Base-by-base conservation (phyloP, 30 jellyfish, hydroid and myxozoan genomes). In the Cassiopea xamachana region DNA sequence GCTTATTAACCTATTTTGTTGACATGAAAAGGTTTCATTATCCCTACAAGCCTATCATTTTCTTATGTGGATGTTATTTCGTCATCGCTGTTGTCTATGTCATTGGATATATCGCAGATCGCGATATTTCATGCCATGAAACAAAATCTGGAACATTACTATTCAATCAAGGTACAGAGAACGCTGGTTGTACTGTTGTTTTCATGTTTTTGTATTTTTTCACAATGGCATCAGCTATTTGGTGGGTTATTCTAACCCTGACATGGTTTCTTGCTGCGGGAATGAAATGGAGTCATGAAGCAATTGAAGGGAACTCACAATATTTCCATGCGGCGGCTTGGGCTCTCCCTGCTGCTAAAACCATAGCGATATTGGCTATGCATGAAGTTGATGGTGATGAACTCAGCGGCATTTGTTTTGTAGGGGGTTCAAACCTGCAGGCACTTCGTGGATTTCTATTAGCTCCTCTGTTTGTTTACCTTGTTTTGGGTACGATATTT, bases 261-360 rank as follows among this genome's bases (percentile, higher is more conserved):
- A 95, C 99, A 48, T 95, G 99, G 99, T 95, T 95, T 80, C 89
- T 95, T 13, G 99, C 99, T 46, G 98, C 99, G 10, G 99, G 99
- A 13, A 87, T 96, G 95, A 96, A 96, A 85, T 96, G 99, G 99
- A 98, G 99, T 60, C 99, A 96, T 72, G 99, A 96, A 73, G 99
- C 99, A 50, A 96, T 96, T 58, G 99, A 96, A 83, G 97, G 93
- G 1, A 92, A 93, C 81, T 91, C 99, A 59, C 99, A 96, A 77
- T 96, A 96, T 75, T 96, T 96, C 92, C 99, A 96, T 71, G 99
- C 99, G 2, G 99, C 99, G 60, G 98, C 99, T 58, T 96, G 99
- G 99, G 99, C 99, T 7, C 90, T 96, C 48, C 99, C 99, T 59
- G 99, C 99, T 61, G 99, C 98, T 18, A 96, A 96, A 68, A 96